These are phyloP conservation scores for Tricholauxania praeusta DNA, from an alignment of 2,888 invertebrate species.

Conservation along the genomic window DNA sequence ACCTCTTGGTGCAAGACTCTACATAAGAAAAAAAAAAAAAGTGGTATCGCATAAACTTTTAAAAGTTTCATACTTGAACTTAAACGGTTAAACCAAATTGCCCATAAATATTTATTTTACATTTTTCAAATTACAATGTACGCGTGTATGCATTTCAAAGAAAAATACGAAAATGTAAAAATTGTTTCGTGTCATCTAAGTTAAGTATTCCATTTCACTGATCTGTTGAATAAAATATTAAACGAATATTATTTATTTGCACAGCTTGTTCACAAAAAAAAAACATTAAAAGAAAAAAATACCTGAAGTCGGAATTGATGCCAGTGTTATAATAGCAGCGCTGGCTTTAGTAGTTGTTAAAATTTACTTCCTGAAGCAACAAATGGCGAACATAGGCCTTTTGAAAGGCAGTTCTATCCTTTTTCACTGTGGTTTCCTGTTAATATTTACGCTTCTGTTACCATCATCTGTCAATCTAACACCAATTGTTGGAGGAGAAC, in stretches of 20 bases:
- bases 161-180: too few relatives aligned
- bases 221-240: conserved; percentile 18
- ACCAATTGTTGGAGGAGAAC: conserved; percentile 61
- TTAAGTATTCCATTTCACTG: too few relatives aligned
- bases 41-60: too few relatives aligned
- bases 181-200: too few relatives aligned
- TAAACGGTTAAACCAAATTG: too few relatives aligned
- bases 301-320: conserved; percentile 14
- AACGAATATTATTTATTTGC: conserved; percentile 50
- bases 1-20: too few relatives aligned
- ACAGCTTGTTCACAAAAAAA: conserved; percentile 56
- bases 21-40: too few relatives aligned
- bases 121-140: too few relatives aligned
- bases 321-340: neutral
- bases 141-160: too few relatives aligned
- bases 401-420: neutral
- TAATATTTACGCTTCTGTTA: conserved; percentile 46
- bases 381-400: too few relatives aligned
- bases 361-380: neutral
- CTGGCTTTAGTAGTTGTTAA: neutral
- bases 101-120: too few relatives aligned
- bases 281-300: conserved; percentile 27
- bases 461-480: conserved; percentile 44
- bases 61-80: too few relatives aligned
- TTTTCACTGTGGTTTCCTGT: conserved; percentile 36